Base-by-base conservation (phyloP, 2,797 vertebrate genomes). In the Iguana delicatissima region DNA sequence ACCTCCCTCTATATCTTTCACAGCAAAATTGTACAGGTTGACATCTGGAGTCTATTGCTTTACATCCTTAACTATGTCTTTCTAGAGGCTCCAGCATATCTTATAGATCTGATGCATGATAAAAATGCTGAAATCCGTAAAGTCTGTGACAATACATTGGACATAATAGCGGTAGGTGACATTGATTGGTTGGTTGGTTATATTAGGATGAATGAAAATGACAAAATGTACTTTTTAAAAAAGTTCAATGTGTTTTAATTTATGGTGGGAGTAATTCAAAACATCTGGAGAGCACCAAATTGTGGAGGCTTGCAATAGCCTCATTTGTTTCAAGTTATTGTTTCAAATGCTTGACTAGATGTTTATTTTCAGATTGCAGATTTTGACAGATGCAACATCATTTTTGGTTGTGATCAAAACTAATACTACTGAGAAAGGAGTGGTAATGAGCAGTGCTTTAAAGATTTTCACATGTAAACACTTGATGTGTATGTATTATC, bases 51-150 rank as follows among this genome's bases (percentile, higher is more conserved):
- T 80, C 72, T 2, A 6, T 67, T 69, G 7, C 2, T 94, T 95
- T 87, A 2, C 84, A 9, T 96, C 97, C 96, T 98, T 97, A 97
- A 96, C 94, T 80, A 73, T 32, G 82, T 89, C 50, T 55, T 92
- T 91, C 29, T 96, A 99, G 98, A 99, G 92, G 98, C 98, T 84
- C 98, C 98, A 2, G 98, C 98, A 0, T 99, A 99, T 94, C 98
- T 99, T 64, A 98, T 99, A 90, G 98, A 99, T 94, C 97, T 99
- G 96, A 99, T 99, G 98, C 98, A 99, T 1, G 98, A 99, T 85
- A 98, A 98, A 96, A 99, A 99, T 57, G 95, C 98, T 0, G 98
- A 99, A 95, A 99, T 99, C 89, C 97, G 98, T 57, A 99, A 98
- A 96, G 98, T 99, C 84, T 99, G 98, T 91, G 98, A 98, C 96